A percentile compares a stretch with the other conserved stretches of the same genome.
phyloP scores from a whole-genome alignment of 2,113 vertebrate species.

The Proteles cristata region DNA sequence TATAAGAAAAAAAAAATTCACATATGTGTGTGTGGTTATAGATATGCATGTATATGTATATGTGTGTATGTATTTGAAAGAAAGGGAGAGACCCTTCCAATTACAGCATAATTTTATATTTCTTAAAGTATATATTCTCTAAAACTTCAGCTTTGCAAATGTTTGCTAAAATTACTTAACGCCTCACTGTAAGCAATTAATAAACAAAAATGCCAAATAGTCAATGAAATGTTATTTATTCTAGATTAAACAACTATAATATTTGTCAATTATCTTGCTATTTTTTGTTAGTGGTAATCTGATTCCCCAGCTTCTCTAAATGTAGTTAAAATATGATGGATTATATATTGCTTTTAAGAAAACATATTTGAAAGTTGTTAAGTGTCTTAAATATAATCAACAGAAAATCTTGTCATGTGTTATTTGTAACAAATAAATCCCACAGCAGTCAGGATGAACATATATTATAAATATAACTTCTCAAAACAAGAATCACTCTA shows the following conservation, averaged over 20 bases:
- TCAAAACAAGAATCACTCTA: neutral
- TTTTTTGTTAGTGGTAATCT: neutral
- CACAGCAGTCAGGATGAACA: neutral
- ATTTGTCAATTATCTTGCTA: neutral
- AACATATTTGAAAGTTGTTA: neutral
- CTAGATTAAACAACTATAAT: neutral
- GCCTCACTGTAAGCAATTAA: constrained; percentile 54
- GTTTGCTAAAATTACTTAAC: constrained; percentile 38
- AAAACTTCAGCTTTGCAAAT: constrained; percentile 51
- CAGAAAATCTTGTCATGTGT: neutral
- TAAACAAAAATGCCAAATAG: constrained; percentile 57
- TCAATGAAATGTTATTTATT: constrained; percentile 58
- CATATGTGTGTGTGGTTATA: neutral
- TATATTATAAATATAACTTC: neutral
- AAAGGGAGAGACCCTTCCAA: neutral
- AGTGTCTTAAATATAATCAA: neutral
- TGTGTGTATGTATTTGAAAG: neutral
- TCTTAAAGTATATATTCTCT: constrained; percentile 54
- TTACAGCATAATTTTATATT: constrained; percentile 68
- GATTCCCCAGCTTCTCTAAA: neutral
- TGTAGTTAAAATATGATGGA: neutral
- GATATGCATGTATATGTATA: neutral
- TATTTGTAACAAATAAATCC: neutral
- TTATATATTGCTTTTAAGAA: neutral
- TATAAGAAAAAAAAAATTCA: neutral